Percentiles rank a stretch among this genome's conserved stretches.
These are phyloP conservation scores for Pseudorectes ferrugineus DNA, from an alignment of 2,113 vertebrate species.

Conservation along the genomic window DNA sequence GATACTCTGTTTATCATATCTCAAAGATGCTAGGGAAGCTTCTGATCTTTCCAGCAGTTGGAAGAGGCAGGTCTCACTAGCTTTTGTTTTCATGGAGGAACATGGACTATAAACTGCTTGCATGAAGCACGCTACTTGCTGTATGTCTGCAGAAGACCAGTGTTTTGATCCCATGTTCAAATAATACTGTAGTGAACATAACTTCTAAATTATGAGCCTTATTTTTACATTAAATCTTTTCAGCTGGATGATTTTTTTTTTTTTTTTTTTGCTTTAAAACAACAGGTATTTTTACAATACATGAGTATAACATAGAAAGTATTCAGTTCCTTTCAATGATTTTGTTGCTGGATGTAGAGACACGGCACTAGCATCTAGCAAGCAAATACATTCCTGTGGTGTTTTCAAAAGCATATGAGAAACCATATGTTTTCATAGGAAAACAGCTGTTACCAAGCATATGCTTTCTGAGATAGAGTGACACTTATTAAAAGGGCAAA, in stretches of 20 bases:
- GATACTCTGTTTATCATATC: not conserved
- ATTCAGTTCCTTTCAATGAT: not conserved
- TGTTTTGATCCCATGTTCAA: not conserved
- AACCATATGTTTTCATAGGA: conserved; percentile 42
- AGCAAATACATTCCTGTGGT: not conserved
- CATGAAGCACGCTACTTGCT: not conserved
- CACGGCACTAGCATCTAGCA: not conserved
- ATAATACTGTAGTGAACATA: not conserved
- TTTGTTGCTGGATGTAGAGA: not conserved
- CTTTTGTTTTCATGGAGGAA: not conserved
- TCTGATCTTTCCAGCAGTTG: not conserved
- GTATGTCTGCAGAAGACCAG: not conserved
- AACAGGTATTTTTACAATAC: not conserved
- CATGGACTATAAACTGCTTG: not conserved
- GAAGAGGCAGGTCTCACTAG: not conserved
- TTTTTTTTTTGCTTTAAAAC: not conserved
- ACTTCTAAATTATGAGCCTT: not conserved
- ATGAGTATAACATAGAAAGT: not conserved
- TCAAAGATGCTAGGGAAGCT: not conserved
- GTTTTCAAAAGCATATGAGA: conserved; percentile 14
- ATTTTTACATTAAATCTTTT: not conserved
- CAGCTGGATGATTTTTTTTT: not conserved
- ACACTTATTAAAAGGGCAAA: not conserved
- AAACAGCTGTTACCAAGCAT: conserved; percentile 45
- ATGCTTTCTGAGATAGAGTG: conserved; percentile 27